Evolutionary conservation across 2,113 vertebrate genomes (phyloP).

Genomic region (Hipposideros armiger): DNA sequence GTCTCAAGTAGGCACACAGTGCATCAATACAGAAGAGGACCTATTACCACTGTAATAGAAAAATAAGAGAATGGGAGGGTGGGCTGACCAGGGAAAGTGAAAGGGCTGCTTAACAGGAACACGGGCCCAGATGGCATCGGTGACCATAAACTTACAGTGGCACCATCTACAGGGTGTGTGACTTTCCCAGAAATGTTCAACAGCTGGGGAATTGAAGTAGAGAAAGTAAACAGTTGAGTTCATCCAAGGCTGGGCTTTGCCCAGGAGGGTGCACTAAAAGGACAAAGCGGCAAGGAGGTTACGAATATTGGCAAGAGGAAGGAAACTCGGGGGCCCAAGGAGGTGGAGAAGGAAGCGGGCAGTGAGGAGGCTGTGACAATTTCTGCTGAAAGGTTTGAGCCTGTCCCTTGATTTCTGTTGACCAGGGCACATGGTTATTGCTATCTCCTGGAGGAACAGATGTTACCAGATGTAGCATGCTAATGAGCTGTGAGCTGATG

Average conservation of each 20-base stretch:
- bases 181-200: neutral
- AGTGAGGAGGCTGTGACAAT: neutral
- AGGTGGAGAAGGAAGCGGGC: neutral
- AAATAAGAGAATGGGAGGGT: neutral
- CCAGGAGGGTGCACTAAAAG: neutral
- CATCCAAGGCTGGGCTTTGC: neutral
- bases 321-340: neutral
- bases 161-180: neutral
- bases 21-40: neutral
- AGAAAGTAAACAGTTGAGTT: slow-evolving; percentile 28
- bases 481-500: neutral
- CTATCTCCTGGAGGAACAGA: slow-evolving; percentile 4
- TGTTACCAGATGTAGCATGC: neutral
- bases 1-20: neutral
- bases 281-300: neutral
- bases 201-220: neutral
- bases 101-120: neutral
- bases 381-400: neutral
- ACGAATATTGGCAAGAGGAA: neutral
- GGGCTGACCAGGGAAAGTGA: neutral
- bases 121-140: neutral
- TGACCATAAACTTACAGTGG: neutral
- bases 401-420: neutral
- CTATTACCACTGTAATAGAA: neutral
- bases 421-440: neutral